Evolutionary conservation across 2,888 invertebrate species (phyloP).

Genomic region (Leptopilina drosophilae): DNA sequence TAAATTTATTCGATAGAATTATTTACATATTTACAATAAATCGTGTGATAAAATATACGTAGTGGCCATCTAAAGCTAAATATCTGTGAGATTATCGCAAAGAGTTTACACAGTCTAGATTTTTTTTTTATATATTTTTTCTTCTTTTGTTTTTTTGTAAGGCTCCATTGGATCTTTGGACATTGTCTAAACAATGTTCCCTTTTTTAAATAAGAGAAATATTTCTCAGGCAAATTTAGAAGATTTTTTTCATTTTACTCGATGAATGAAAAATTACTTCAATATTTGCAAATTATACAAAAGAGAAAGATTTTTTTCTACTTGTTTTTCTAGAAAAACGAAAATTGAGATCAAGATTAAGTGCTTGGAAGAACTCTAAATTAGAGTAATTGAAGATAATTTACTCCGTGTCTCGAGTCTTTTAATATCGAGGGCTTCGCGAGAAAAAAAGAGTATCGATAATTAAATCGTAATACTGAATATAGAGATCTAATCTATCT

Average conservation of each 20-base stretch:
- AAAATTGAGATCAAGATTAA: background rate
- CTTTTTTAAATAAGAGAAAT: conserved; percentile 13
- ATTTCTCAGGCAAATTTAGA: background rate
- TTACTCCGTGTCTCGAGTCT: background rate
- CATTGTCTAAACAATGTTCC: conserved; percentile 31
- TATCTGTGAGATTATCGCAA: conserved; percentile 47
- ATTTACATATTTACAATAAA: conserved; percentile 70
- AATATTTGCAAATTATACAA: background rate
- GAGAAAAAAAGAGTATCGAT: background rate
- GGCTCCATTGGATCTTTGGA: conserved; percentile 31
- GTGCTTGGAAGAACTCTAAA: conserved; percentile 17
- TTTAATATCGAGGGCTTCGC: conserved; percentile 9
- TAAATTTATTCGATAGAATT: conserved; percentile 42
- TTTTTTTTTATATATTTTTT: background rate
- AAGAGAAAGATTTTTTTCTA: background rate
- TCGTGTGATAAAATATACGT: conserved; percentile 72
- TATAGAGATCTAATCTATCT: conserved; percentile 6
- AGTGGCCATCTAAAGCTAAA: conserved; percentile 62
- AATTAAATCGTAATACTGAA: background rate
- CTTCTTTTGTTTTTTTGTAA: background rate
- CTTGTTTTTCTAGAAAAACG: background rate
- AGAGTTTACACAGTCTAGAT: conserved; percentile 39
- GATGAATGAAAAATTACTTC: background rate
- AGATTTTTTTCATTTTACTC: background rate
- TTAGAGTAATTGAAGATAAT: background rate